Evolutionary conservation across 1,140 invertebrate species (phyloP).

Genomic region (Panonychus citri): DNA sequence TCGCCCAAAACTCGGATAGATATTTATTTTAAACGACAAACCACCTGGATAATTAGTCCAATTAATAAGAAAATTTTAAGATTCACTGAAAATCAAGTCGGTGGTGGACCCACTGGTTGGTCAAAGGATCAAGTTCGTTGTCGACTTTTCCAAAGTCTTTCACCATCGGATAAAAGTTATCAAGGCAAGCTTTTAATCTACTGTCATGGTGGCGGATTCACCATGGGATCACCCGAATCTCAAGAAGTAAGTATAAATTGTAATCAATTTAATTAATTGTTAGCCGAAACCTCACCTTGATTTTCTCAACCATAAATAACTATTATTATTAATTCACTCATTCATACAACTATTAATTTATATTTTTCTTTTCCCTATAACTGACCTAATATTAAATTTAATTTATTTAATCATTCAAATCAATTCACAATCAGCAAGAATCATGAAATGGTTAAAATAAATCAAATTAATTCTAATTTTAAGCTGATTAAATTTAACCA

Average conservation of each 20-base stretch:
- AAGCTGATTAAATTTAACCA: too few species aligned
- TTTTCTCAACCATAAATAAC: too few species aligned
- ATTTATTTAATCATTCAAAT: too few species aligned
- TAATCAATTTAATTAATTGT: too few species aligned
- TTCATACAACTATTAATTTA: too few species aligned
- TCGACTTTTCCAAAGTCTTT: background rate
- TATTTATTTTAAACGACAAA: background rate
- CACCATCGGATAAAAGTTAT: background rate
- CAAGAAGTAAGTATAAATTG: constrained; percentile 41
- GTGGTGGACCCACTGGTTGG: background rate
- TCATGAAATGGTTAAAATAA: too few species aligned
- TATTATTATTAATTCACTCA: too few species aligned
- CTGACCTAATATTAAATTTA: too few species aligned
- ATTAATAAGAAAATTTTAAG: background rate
- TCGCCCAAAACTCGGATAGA: background rate
- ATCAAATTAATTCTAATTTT: too few species aligned
- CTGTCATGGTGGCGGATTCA: constrained; percentile 52
- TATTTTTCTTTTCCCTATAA: too few species aligned
- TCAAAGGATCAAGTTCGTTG: background rate
- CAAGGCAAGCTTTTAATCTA: constrained; percentile 33
- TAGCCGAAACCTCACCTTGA: too few species aligned
- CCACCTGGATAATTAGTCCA: background rate
- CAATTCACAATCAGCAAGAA: too few species aligned
- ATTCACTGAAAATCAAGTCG: background rate
- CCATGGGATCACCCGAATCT: constrained; percentile 80